These are phyloP conservation scores for Oncorhynchus mykiss DNA, from an alignment of 2,113 vertebrate species.

Conservation along the genomic window DNA sequence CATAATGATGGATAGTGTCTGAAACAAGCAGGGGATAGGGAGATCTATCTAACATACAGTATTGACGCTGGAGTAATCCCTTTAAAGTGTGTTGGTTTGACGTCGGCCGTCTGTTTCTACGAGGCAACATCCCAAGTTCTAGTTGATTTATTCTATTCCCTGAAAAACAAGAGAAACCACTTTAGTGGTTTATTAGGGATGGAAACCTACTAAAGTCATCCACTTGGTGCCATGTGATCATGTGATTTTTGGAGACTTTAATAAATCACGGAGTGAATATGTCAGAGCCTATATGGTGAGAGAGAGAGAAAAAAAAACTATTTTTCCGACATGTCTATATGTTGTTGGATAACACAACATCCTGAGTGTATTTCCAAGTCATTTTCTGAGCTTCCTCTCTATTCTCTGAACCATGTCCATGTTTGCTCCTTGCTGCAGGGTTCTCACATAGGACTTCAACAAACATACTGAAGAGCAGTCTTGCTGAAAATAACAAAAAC, in stretches of 20 bases:
- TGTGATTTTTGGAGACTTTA: neutral
- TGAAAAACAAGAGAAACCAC: too few relatives aligned
- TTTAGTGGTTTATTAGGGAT: too few relatives aligned
- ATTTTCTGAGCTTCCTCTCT: conserved; percentile 22
- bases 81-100: too few relatives aligned
- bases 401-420: conserved; percentile 40
- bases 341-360: conserved; percentile 26
- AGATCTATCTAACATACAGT: too few relatives aligned
- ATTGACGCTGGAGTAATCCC: too few relatives aligned
- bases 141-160: too few relatives aligned
- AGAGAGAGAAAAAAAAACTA: neutral
- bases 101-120: too few relatives aligned
- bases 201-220: neutral
- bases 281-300: too few relatives aligned
- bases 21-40: too few relatives aligned
- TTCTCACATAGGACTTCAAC: conserved; percentile 34
- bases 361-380: conserved; percentile 40
- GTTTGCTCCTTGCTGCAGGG: conserved; percentile 36
- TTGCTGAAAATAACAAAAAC: conserved; percentile 39
- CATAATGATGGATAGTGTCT: too few relatives aligned
- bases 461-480: conserved; percentile 37
- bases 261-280: neutral
- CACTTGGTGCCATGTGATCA: neutral
- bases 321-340: conserved; percentile 18
- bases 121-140: too few relatives aligned